A percentile compares a stretch with the other conserved stretches of the same genome.
These are phyloP conservation scores for Epicauta chinensis DNA, from an alignment of 1,140 invertebrate genomes.

Conservation along the genomic window DNA sequence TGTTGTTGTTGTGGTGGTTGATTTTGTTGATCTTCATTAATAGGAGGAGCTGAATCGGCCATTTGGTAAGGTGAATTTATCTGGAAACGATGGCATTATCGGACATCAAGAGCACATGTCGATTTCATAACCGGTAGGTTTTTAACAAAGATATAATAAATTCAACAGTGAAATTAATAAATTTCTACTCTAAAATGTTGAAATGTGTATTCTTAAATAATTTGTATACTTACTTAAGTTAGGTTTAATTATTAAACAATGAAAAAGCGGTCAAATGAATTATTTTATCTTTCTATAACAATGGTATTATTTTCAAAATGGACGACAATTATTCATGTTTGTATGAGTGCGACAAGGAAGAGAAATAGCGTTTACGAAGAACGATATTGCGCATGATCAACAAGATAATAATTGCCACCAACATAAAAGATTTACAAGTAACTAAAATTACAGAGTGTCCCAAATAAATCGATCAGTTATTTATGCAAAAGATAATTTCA, in stretches of 20 bases:
- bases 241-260: not conserved
- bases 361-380: slow-evolving; percentile 5
- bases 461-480: no score
- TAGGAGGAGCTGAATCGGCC: not conserved
- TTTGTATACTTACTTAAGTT: not conserved
- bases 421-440: not conserved
- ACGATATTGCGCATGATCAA: slow-evolving; percentile 2
- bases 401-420: not conserved
- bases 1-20: slow-evolving; percentile 8
- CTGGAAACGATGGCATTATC: not conserved
- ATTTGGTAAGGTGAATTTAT: not conserved
- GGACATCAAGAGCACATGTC: not conserved
- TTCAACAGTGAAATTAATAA: no score
- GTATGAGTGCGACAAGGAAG: not conserved
- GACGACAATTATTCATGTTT: not conserved
- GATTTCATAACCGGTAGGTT: slow-evolving; percentile 3
- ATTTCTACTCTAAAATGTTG: no score
- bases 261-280: not conserved
- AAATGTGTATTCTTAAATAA: no score
- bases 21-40: not conserved
- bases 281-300: not conserved
- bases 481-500: no score
- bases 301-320: not conserved
- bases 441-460: not conserved
- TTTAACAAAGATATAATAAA: not conserved